Conservation (phyloP, 2,113 vertebrate species). For the Periophthalmodon schlosseri region DNA sequence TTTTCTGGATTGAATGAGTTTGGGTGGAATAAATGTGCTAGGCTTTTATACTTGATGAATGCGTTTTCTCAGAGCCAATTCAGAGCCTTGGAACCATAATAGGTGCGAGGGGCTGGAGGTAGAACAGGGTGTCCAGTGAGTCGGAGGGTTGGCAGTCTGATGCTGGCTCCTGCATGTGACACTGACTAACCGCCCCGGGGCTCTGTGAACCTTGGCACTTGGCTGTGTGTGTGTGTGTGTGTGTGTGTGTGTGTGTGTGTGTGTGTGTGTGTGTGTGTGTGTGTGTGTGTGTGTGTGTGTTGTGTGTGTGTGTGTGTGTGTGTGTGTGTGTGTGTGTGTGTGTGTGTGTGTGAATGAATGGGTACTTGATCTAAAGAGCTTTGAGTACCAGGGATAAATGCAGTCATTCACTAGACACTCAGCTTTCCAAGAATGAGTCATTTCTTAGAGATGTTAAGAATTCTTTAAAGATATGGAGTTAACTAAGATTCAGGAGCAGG, state of each 20-base stretch:
- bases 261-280: no score
- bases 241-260: not conserved
- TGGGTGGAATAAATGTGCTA: not conserved
- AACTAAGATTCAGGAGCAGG: no score
- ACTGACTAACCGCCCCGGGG: not conserved
- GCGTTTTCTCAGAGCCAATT: not conserved
- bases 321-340: not conserved
- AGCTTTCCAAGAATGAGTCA: not conserved
- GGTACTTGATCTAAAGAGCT: constrained; percentile 5
- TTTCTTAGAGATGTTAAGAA: not conserved
- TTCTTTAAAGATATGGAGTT: not conserved
- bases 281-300: not conserved
- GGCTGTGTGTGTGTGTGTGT: no score
- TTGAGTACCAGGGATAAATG: not conserved
- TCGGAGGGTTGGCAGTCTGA: not conserved
- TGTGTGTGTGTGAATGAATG: not conserved
- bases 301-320: not conserved
- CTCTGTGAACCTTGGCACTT: not conserved
- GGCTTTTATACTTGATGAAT: not conserved
- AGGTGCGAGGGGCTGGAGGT: not conserved
- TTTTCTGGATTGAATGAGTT: not conserved
- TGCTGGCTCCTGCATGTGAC: not conserved
- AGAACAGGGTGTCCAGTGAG: not conserved
- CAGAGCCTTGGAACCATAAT: not conserved
- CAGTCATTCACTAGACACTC: not conserved